Evolutionary conservation across 2,113 vertebrate species (phyloP).

Genomic region (Electrona antarctica): DNA sequence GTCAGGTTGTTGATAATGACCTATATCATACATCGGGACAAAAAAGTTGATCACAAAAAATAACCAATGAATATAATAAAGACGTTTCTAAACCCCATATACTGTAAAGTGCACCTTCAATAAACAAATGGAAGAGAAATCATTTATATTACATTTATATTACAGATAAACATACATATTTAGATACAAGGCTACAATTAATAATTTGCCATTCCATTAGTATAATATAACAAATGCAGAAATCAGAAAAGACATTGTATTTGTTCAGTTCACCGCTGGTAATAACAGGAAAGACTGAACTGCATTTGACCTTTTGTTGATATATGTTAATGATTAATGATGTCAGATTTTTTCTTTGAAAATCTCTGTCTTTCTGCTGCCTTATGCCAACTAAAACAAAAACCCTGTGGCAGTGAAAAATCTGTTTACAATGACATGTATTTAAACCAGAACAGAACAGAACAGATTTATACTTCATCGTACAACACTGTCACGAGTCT

Average conservation of each 20-base stretch:
- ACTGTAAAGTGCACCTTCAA: too few species aligned
- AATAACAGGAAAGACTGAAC: conserved; percentile 1
- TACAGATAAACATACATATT: too few species aligned
- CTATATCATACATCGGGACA: too few species aligned
- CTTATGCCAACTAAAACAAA: conserved; percentile 13
- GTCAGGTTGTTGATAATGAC: too few species aligned
- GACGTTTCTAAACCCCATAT: too few species aligned
- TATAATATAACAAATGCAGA: background rate
- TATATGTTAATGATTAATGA: conserved; percentile 55
- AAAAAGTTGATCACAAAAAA: too few species aligned
- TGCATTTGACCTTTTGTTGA: background rate
- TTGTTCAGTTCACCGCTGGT: background rate
- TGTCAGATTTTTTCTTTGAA: conserved; percentile 3
- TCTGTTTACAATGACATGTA: background rate
- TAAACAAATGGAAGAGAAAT: too few species aligned
- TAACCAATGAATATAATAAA: too few species aligned
- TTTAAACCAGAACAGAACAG: too few species aligned
- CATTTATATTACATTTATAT: too few species aligned
- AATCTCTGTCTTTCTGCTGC: background rate
- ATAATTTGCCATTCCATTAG: background rate
- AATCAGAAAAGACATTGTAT: background rate
- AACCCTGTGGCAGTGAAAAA: background rate
- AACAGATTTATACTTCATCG: too few species aligned
- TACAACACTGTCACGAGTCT: too few species aligned
- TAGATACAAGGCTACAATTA: background rate